phyloP scores from a whole-genome alignment of 2,888 invertebrate genomes.

The Dichetophora obliterata region DNA sequence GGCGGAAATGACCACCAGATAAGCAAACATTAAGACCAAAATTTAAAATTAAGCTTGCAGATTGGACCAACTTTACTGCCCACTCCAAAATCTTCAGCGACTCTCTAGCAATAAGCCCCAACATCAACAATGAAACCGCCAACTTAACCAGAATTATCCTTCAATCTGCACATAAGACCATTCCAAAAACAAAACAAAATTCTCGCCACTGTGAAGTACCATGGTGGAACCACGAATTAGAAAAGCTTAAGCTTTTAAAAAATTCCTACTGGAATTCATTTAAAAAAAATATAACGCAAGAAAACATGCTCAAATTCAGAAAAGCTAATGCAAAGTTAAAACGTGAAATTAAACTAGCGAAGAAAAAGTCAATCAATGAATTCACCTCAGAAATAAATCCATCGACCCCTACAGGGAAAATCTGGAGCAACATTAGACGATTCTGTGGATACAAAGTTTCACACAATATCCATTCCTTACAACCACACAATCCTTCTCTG shows the following conservation, averaged over 20 bases:
- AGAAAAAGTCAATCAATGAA: background rate
- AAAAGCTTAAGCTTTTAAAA: background rate
- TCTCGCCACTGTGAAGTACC: background rate
- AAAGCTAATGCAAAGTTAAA: background rate
- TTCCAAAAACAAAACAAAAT: background rate
- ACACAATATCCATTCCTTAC: constrained; percentile 17
- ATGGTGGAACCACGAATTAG: background rate
- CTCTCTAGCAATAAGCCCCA: background rate
- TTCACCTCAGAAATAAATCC: constrained; percentile 29
- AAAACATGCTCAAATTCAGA: background rate
- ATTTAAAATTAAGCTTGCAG: background rate
- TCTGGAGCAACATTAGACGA: constrained; percentile 37
- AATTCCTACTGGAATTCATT: background rate
- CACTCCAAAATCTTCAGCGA: background rate
- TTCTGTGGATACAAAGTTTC: constrained; percentile 27
- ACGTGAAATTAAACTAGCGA: background rate
- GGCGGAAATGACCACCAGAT: background rate
- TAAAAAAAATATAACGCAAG: background rate
- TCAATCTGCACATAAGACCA: background rate
- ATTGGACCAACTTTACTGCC: background rate
- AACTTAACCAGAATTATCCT: background rate
- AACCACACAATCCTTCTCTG: background rate
- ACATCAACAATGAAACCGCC: background rate
- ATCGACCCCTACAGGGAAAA: background rate
- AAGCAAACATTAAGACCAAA: background rate